These are phyloP conservation scores for Synanthedon formicaeformis DNA, from an alignment of 2,888 invertebrate genomes.

Conservation along the genomic window DNA sequence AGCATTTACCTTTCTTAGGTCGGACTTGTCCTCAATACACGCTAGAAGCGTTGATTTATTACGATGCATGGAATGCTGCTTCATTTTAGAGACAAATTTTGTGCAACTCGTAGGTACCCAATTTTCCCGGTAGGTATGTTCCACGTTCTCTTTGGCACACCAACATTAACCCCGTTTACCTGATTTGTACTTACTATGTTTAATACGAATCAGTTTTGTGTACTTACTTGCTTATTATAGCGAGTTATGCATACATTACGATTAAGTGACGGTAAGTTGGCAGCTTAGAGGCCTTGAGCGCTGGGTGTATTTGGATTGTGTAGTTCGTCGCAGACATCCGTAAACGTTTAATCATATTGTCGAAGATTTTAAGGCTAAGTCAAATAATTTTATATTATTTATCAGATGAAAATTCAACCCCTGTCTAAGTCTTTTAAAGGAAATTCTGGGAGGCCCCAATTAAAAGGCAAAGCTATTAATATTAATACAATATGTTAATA, in stretches of 20 bases:
- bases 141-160: conserved; percentile 15
- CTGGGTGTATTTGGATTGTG: neutral
- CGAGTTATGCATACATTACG: neutral
- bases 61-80: conserved; percentile 49
- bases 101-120: conserved; percentile 41
- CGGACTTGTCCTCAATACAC: conserved; percentile 62
- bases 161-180: conserved; percentile 25
- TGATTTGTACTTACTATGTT: conserved; percentile 12
- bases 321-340: neutral
- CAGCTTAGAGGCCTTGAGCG: neutral
- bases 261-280: neutral
- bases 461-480: no score
- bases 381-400: no score
- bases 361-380: no score
- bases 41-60: conserved; percentile 59
- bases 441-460: no score
- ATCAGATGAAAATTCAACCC: no score
- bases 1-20: conserved; percentile 67
- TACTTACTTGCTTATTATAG: neutral
- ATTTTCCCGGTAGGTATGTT: conserved; percentile 13
- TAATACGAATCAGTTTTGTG: neutral
- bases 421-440: no score
- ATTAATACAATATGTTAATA: no score
- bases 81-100: conserved; percentile 52
- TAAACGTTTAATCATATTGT: neutral